Base-by-base conservation (phyloP, 2,113 vertebrate species). In the Phoxinus phoxinus region DNA sequence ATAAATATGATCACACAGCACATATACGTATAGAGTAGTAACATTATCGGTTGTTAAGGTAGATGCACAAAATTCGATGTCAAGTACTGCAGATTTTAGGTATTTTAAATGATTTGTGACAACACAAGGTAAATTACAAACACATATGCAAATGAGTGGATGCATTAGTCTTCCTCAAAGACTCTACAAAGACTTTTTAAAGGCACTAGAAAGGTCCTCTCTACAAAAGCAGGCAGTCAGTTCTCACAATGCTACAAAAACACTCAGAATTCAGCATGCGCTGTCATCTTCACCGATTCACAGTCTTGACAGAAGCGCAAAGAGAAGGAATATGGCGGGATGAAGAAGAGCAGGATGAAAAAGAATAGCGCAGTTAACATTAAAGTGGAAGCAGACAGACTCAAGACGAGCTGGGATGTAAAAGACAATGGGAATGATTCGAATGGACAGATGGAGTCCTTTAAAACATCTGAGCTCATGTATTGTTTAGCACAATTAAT, bases 351-450 rank as follows among this genome's bases (percentile, higher is more conserved):
- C 15, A 53, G 63, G 81, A 83, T 83, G 65, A 83, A 83, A 83
- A 72, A 83, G 81, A 83, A 83, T 72, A 58, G 65, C 7, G 3
- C 81, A 53, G 81, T 72, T 83, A 71, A 72, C 30, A 83, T 83
- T 83, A 83, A 83, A 83, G 81, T 13, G 3, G 27, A 72, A 83
- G 48, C 48, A 72, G 81, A 51, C 65, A 56, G 81, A 72, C 23
- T 56, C 48, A 10, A 53, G 65, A 83, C 6, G 8, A 71, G 48
- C 27, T 21, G 30, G 25, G 53, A 58, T 78, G 19, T 58, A 35
- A 79, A 78, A 83, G 81, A 83, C 81, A 83, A 71, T 56, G 81
- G 25, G 27, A 72, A 83, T 37, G 65, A 83, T 83, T 83, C 27
- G 46, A 83, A 83, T 32, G 65, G 65, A 83, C 65, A 53, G 81